Evolutionary conservation across 2,888 invertebrate genomes (phyloP).

Genomic region (Hydrotaea diabolus): DNA sequence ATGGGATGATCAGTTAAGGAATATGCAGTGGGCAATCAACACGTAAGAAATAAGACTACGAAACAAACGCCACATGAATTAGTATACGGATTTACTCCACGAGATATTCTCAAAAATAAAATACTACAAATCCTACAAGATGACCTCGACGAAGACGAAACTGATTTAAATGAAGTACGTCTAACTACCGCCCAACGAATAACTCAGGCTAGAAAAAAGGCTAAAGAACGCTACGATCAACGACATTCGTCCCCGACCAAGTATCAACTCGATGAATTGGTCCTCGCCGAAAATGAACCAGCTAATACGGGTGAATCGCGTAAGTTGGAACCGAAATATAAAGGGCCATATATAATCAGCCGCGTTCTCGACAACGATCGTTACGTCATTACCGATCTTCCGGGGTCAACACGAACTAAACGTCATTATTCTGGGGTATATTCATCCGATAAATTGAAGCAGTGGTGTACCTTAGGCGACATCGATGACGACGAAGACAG

Average conservation of each 20-base stretch:
- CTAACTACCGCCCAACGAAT: constrained; percentile 23
- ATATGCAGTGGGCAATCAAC: constrained; percentile 56
- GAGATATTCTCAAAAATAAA: constrained; percentile 54
- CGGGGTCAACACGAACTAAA: constrained; percentile 61
- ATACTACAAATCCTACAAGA: constrained; percentile 1
- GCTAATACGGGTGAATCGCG: constrained; percentile 56
- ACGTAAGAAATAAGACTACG: constrained; percentile 48
- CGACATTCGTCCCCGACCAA: constrained; percentile 39
- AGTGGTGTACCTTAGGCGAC: constrained; percentile 55
- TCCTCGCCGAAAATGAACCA: constrained; percentile 17
- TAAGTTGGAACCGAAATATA: constrained; percentile 68
- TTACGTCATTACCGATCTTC: constrained; percentile 69
- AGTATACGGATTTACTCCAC: constrained; percentile 59
- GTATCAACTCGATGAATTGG: constrained; percentile 50
- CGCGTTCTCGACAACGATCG: constrained; percentile 53
- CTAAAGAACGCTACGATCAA: constrained; percentile 54
- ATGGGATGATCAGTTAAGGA: constrained; percentile 50
- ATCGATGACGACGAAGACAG: not conserved
- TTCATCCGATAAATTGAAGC: constrained; percentile 66
- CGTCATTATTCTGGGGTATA: constrained; percentile 67
- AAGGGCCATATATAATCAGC: constrained; percentile 68
- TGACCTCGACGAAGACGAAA: not conserved
- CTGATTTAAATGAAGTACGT: not conserved
- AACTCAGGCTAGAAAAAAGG: constrained; percentile 22
- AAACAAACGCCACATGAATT: constrained; percentile 47